A percentile compares a stretch with the other conserved stretches of the same genome.
These are phyloP conservation scores for Drosophila kohkoa DNA, from an alignment of 1,140 invertebrate genomes.

Conservation along the genomic window DNA sequence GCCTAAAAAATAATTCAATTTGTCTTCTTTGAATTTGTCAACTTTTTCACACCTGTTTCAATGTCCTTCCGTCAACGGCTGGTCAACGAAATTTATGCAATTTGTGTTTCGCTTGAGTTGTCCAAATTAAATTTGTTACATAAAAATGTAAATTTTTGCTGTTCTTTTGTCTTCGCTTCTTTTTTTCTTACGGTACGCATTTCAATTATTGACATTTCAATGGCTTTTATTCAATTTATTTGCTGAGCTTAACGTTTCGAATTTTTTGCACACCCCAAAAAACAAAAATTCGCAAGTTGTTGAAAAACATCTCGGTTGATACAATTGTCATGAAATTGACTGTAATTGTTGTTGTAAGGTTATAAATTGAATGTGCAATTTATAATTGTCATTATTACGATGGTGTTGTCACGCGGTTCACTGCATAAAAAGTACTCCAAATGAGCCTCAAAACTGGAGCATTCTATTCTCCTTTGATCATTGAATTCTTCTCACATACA, in stretches of 20 bases:
- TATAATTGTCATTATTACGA: conserved; percentile 44
- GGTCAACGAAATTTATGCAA: conserved; percentile 55
- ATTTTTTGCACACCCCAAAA: not conserved
- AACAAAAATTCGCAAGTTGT: not conserved
- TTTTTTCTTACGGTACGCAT: conserved; percentile 47
- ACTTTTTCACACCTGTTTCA: conserved; percentile 13
- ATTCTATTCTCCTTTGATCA: conserved; percentile 15
- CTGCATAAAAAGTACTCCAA: conserved; percentile 15
- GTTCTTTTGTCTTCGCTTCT: conserved; percentile 19
- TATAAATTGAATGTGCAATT: conserved; percentile 39
- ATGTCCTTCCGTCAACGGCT: conserved; percentile 32
- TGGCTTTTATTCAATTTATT: conserved; percentile 75
- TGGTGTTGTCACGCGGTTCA: conserved; percentile 3
- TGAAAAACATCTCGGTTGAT: not conserved
- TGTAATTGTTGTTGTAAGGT: conserved; percentile 36
- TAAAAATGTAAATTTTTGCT: conserved; percentile 68
- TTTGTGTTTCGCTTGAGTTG: conserved; percentile 53
- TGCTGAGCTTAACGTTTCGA: conserved; percentile 34
- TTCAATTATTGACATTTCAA: conserved; percentile 73
- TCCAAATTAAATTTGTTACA: conserved; percentile 72
- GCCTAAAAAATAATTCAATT: not conserved
- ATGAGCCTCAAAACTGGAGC: conserved; percentile 20
- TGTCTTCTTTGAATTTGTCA: not conserved
- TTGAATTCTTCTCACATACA: conserved; percentile 39
- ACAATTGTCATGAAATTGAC: conserved; percentile 13